Conservation (phyloP, 2,797 vertebrate genomes). For the Lerista edwardsae region DNA sequence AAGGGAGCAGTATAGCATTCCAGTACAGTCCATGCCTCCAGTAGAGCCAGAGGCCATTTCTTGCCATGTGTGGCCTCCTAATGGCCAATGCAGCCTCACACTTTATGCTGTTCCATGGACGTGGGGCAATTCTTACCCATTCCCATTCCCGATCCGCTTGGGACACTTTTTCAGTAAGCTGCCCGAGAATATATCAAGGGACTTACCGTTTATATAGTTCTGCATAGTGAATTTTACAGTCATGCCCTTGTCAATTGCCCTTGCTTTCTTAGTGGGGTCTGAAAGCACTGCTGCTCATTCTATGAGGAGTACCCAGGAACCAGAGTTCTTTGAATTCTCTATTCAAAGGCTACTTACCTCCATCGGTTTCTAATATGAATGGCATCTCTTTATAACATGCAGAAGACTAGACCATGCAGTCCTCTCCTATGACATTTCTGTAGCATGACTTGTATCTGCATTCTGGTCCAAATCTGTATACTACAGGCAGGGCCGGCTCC, state of each 20-base stretch:
- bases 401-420: slow-evolving; percentile 24
- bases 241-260: slow-evolving; percentile 11
- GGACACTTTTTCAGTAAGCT: background rate
- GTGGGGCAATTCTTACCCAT: background rate
- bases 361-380: slow-evolving; percentile 15
- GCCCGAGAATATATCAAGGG: background rate
- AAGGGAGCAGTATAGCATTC: slow-evolving; percentile 41
- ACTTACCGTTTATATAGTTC: slow-evolving; percentile 6
- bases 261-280: slow-evolving; percentile 28
- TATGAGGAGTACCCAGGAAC: slow-evolving; percentile 4
- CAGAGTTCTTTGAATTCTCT: background rate
- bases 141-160: slow-evolving; percentile 28
- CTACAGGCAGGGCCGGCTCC: no score
- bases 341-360: slow-evolving; percentile 1
- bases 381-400: slow-evolving; percentile 3
- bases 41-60: slow-evolving; percentile 64
- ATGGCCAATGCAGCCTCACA: slow-evolving; percentile 2
- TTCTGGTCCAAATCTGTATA: background rate
- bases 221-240: slow-evolving; percentile 16
- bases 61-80: slow-evolving; percentile 25
- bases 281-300: slow-evolving; percentile 22
- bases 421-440: background rate
- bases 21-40: slow-evolving; percentile 66
- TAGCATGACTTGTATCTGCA: background rate
- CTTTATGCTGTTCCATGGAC: background rate